Base-by-base conservation (phyloP, 2,888 invertebrate species). In the Notocelia uddmanniana region DNA sequence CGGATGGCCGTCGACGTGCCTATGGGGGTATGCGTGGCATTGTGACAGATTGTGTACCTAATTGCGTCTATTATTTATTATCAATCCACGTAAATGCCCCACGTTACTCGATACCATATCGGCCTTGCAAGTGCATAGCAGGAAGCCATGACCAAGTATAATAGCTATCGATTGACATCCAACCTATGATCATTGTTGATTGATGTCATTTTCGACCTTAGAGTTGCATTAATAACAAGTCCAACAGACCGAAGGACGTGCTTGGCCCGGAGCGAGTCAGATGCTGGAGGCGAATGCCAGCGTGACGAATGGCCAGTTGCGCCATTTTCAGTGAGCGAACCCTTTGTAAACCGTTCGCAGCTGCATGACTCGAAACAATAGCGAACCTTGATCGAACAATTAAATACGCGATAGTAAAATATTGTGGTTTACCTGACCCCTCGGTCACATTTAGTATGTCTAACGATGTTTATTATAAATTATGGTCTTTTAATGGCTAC, bases 321-420 rank as follows among this genome's bases (percentile, higher is more conserved):
- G 11, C 21, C 11, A 21, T 15, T 68, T 68, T 37, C 48, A 50
- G 31, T 59, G 21, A 31, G n/a, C 15, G 18, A n/a, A 15, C 34
- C 50, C 1, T 58, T 50, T 68, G 60, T 31, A 50, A 6, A 60
- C 21, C 68, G 50, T 34, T 68, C 68, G 48, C 48, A 9, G 34
- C 13, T 37, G 52, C 50, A 21, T 54, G 21, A 64, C 64, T 54
- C 37, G 52, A 34, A 64, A 52, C 52, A 52, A 54, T 64, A 60
- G 59, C 31, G 41, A 18, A 1, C 23, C n/a, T 26, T 19, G 54
- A 15, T 37, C n/a, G 15, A 41, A 23, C 23, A 26, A 55, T 59
- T 41, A 41, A 15, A 37, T n/a, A n/a, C 15, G 59, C 2, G 8
- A 21, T 55, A 55, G n/a, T 55, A 26, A 23, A 21, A 11, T 21